phyloP scores from a whole-genome alignment of 2,113 vertebrate genomes.

The Epinephelus moara region DNA sequence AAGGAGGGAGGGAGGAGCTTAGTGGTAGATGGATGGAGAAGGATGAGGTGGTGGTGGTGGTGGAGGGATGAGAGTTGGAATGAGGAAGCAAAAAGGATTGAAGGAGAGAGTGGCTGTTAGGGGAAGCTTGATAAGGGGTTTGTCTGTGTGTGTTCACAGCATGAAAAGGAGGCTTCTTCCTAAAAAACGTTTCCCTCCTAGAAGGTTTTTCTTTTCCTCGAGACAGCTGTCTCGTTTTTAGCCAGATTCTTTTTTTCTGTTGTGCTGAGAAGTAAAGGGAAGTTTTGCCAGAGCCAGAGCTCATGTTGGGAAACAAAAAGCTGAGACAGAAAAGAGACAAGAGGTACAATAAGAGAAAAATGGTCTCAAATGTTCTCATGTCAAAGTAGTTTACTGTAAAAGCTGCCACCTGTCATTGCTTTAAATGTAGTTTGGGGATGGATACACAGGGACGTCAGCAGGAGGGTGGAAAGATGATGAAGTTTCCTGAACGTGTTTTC shows the following conservation, averaged over 20 bases:
- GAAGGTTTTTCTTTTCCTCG: background rate
- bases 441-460: no score
- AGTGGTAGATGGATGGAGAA: background rate
- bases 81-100: background rate
- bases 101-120: background rate
- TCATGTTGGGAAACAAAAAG: background rate
- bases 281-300: background rate
- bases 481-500: no score
- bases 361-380: background rate
- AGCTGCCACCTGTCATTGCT: background rate
- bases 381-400: background rate
- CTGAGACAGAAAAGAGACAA: background rate
- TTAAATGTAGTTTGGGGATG: background rate
- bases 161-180: background rate
- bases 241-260: slow-evolving; percentile 8
- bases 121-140: background rate
- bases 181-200: background rate
- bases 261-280: background rate
- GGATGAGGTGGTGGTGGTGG: background rate
- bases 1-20: slow-evolving; percentile 1
- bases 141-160: background rate
- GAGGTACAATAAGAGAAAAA: background rate
- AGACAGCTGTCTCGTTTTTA: background rate
- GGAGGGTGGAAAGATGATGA: background rate
- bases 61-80: background rate